These are phyloP conservation scores for Aporrectodea caliginosa DNA, from an alignment of 1,140 invertebrate genomes.

Conservation along the genomic window DNA sequence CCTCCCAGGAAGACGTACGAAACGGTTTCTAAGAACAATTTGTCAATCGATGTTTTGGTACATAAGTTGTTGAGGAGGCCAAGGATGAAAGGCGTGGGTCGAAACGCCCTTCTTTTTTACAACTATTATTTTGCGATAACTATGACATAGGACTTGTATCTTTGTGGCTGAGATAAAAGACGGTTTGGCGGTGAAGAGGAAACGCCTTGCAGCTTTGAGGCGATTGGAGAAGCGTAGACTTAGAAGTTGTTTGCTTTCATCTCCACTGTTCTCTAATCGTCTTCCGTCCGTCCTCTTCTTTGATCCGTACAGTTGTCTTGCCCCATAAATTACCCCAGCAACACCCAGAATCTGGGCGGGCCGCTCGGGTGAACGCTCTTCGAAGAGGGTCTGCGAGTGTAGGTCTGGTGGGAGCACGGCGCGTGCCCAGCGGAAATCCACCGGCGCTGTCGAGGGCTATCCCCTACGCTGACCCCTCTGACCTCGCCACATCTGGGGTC, in stretches of 20 bases:
- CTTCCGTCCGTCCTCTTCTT: not conserved
- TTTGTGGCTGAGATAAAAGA: no score
- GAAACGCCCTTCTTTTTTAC: not conserved
- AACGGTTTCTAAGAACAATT: no score
- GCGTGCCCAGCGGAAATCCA: not conserved
- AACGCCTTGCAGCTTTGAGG: no score
- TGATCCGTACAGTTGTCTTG: not conserved
- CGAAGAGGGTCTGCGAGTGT: not conserved
- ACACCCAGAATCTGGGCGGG: not conserved
- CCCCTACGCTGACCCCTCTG: not conserved
- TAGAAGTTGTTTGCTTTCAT: no score
- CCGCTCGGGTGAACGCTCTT: not conserved
- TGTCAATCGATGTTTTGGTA: no score
- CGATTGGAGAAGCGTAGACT: no score
- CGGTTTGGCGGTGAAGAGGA: no score
- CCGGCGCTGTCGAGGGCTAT: not conserved
- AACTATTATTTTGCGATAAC: not conserved
- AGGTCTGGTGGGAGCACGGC: not conserved
- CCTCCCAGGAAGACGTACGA: no score
- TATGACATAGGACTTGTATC: no score
- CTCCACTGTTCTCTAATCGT: no score
- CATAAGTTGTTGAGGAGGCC: no score
- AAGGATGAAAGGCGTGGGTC: not conserved
- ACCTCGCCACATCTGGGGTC: not conserved
- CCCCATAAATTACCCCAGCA: not conserved